Evolutionary conservation across 2,797 vertebrate species (phyloP), one percentile per base, ranked within the genome.

Genomic region (Craterocephalus amniculus): DNA sequence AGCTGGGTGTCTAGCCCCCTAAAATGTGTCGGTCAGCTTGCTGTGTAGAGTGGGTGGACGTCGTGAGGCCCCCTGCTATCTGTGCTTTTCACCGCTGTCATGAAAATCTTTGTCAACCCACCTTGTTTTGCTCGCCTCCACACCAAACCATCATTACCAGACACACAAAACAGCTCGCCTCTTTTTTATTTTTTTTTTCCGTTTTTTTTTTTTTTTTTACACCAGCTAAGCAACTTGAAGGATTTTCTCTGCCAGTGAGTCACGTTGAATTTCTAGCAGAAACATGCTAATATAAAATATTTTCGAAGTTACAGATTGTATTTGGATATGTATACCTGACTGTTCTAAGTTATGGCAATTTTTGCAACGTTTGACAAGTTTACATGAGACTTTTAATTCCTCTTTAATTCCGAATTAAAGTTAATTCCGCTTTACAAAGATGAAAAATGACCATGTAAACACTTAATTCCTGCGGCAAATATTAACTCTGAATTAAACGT

Each of bases 1-100:
- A 74, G 70, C 67, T 67, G 14, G 1, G 35, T 76, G 62, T 78
- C 76, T 78, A 74, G 69, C 79, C 79, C 45, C 74, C 81, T 87
- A 49, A 80, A 80, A 81, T 74, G 76, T 79, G 79, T 72, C 81
- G 63, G 80, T 79, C 78, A 79, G 79, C 67, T 76, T 59, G 70
- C 79, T 60, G 57, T 68, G 59, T 71, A 63, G 81, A 85, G 90
- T 90, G 81, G 89, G 91, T 62, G 87, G 87, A 85, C 77, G 86
- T 91, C 87, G 85, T 91, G 88, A 87, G 88, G 76, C 74, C 80
- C 78, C 82, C 74, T 71, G 70, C 64, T 71, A 43, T 74, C 75
- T 69, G 67, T 54, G 62, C 61, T 83, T 83, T 85, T 67, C 78
- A 86, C 73, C 69, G 54, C 84, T 87, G 87, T 80, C 76, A 78